Base-by-base conservation (phyloP, 2,797 vertebrate genomes). In the Hybognathus amarus region DNA sequence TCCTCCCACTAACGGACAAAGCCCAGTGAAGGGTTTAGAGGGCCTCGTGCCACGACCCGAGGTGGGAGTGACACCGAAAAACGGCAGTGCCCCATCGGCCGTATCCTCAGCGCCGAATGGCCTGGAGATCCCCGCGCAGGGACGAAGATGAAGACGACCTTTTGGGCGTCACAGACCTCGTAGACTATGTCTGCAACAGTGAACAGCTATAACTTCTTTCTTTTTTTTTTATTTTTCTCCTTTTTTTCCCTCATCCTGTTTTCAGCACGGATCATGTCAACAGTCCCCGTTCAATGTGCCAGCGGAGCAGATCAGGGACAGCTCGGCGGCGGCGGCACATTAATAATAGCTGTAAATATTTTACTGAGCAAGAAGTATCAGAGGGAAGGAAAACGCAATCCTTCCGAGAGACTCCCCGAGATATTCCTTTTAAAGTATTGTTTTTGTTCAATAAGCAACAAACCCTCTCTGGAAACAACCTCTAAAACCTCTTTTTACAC, bases 121-220 rank as follows among this genome's bases (percentile, higher is more conserved):
- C 77, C 94, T 96, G 5, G 97, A 99, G 88, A 90, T 90, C 2
- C 93, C 94, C 22, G 95, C 94, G 17, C 96, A 95, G 0, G 0
- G 98, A 99, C 40, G 98, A 99, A 66, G 98, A 99, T 0, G 98
- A 99, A 90, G 98, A 99, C 1, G 98, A 99, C 93, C 97, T 99
- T 88, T 93, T 99, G 85, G 96, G 98, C 89, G 97, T 99, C 94
- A 99, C 98, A 93, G 98, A 99, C 94, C 97, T 99, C 83, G 98
- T 99, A 92, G 98, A 99, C 95, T 99, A 99, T 83, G 98, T 99
- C 94, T 99, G 98, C 97, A 99, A 97, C 95, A 99, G 97, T 91
- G 97, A 99, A 97, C 95, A 97, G 91, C 96, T 99, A 96, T 99
- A 97, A 85, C 88, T 88, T 33, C 89, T 88, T 89, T 91, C 86